Base-by-base conservation (phyloP, 2,888 invertebrate species). In the Halictus ligatus region DNA sequence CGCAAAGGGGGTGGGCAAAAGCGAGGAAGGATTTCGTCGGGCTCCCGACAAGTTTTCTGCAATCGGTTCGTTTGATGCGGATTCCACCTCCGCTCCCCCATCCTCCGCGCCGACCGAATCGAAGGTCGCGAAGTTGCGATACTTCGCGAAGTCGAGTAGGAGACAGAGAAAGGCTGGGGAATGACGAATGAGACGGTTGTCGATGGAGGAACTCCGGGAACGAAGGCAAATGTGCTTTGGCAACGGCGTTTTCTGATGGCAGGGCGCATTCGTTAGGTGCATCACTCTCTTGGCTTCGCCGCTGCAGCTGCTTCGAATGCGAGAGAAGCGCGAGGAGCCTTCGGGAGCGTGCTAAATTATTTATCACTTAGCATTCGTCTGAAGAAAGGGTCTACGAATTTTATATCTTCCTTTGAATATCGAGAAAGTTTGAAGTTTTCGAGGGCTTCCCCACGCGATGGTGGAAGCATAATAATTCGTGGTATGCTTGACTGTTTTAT, bases 31-130 rank as follows among this genome's bases (percentile, higher is more conserved):
- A 88, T 90, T 85, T 88, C 81, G 89, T 82, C 85, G 84, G 75
- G 78, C 78, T 86, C 83, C 87, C 91, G 89, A 90, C 91, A 93
- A 91, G 90, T 93, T 91, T 92, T 90, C 89, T 88, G 91, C 92
- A 91, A 93, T 92, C 91, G 92, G 90, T 91, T 92, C 91, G 91
- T 92, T 92, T 92, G 92, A 93, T 92, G 90, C 93, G 89, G 88
- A 92, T 92, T 91, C 89, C 89, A 80, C 87, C 90, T 81, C 76
- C 13, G 25, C 83, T 54, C 21, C 83, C 85, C 85, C 86, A 69
- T 81, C 89, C 90, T 78, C 78, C 5, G 15, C 84, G 85, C 86
- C 87, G 86, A 83, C 86, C 81, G 84, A 88, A 90, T 93, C 91
- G 90, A 91, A 90, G 90, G 89, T 89, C 85, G 84, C 85, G 89